Conservation (phyloP, 2,113 vertebrate genomes). For the Solea senegalensis region DNA sequence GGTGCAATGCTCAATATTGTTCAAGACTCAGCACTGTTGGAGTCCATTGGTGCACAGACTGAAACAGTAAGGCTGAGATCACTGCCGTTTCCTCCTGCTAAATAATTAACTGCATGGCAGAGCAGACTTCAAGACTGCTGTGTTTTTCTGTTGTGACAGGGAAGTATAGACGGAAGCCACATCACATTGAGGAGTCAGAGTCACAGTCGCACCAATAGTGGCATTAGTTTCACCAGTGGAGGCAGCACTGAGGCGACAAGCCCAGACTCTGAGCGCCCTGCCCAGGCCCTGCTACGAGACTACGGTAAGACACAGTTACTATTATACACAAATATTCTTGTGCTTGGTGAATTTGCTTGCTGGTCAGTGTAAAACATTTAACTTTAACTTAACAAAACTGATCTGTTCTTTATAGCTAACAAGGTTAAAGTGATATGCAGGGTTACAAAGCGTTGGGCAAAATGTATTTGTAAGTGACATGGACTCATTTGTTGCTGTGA, state of each 20-base stretch:
- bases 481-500: slow-evolving; percentile 65
- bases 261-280: slow-evolving; percentile 90
- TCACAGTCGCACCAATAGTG: slow-evolving; percentile 93
- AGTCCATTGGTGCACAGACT: slow-evolving; percentile 93
- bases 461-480: slow-evolving; percentile 75
- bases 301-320: slow-evolving; percentile 86
- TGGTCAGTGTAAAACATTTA: slow-evolving; percentile 1
- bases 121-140: neutral
- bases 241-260: slow-evolving; percentile 91
- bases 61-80: slow-evolving; percentile 84
- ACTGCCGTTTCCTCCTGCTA: neutral
- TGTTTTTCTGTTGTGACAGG: slow-evolving; percentile 64
- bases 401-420: slow-evolving; percentile 70
- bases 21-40: slow-evolving; percentile 93
- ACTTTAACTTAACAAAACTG: slow-evolving; percentile 17
- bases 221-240: slow-evolving; percentile 90
- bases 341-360: slow-evolving; percentile 7
- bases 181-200: slow-evolving; percentile 80
- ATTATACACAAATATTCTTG: neutral
- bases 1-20: slow-evolving; percentile 98
- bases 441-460: slow-evolving; percentile 76
- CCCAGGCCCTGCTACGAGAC: slow-evolving; percentile 91
- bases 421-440: slow-evolving; percentile 76
- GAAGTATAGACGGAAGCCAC: slow-evolving; percentile 72
- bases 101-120: neutral